Percentiles rank a stretch among this genome's conserved stretches.
Conservation (phyloP, 2,113 vertebrate genomes). For the Corydoras sp. region DNA sequence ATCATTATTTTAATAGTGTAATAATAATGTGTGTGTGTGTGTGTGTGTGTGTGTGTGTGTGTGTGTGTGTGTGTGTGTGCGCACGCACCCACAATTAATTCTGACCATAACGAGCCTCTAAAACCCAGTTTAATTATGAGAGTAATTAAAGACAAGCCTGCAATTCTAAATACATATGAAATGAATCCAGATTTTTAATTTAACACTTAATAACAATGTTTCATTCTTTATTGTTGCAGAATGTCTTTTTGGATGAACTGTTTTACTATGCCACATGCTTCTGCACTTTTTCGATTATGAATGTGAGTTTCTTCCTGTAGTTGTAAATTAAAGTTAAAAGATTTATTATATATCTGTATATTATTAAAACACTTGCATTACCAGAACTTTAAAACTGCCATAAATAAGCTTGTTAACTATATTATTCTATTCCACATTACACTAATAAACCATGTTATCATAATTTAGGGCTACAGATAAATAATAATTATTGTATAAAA, state of each 20-base stretch:
- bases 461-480: no score
- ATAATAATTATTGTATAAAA: no score
- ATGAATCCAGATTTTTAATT: background rate
- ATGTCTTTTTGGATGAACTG: background rate
- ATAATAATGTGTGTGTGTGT: background rate
- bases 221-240: background rate
- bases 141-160: background rate
- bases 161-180: background rate
- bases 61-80: constrained; percentile 16
- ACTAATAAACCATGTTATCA: no score
- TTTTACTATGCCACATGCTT: background rate
- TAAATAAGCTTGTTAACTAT: no score
- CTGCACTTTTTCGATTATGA: background rate
- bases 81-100: background rate
- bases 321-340: no score
- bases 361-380: no score
- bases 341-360: no score
- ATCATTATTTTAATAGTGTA: background rate
- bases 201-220: background rate
- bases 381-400: no score
- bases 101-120: background rate
- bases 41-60: background rate
- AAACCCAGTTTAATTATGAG: background rate
- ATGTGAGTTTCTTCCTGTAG: background rate
- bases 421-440: no score